phyloP scores from a whole-genome alignment of 2,113 vertebrate genomes.

The Etheostoma spectabile region DNA sequence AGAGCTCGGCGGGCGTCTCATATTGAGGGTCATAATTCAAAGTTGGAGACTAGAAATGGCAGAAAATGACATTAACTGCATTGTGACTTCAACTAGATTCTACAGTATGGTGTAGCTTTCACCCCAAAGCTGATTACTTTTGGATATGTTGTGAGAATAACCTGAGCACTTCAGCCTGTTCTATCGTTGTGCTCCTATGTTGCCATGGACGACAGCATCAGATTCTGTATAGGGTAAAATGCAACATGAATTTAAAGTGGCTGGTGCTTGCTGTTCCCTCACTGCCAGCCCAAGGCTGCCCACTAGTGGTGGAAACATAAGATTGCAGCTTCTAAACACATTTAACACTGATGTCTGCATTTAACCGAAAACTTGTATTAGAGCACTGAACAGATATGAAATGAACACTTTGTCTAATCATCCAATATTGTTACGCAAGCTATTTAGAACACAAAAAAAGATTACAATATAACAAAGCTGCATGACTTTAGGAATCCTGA shows the following conservation, averaged over 20 bases:
- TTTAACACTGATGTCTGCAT: background rate
- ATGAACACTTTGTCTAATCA: background rate
- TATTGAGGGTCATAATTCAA: background rate
- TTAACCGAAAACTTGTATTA: background rate
- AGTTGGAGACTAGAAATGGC: background rate
- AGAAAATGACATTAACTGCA: background rate
- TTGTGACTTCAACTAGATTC: background rate
- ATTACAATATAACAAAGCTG: background rate
- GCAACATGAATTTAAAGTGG: slow-evolving; percentile 52
- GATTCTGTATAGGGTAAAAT: slow-evolving; percentile 34
- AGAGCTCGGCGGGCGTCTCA: background rate
- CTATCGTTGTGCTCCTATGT: slow-evolving; percentile 20
- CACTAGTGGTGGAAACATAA: slow-evolving; percentile 41
- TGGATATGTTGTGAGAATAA: background rate
- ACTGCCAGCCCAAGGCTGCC: slow-evolving; percentile 14
- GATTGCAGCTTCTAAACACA: background rate
- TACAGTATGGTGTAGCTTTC: no score
- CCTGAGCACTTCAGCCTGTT: background rate
- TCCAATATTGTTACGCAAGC: background rate
- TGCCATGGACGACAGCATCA: slow-evolving; percentile 55
- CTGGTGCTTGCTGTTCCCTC: background rate
- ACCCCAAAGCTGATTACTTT: background rate
- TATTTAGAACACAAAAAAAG: background rate
- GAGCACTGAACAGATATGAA: background rate
- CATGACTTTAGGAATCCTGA: background rate